Evolutionary conservation across 2,113 vertebrate genomes (phyloP), one percentile per base, ranked within the genome.

Genomic region (Myrmophylax atrothorax): DNA sequence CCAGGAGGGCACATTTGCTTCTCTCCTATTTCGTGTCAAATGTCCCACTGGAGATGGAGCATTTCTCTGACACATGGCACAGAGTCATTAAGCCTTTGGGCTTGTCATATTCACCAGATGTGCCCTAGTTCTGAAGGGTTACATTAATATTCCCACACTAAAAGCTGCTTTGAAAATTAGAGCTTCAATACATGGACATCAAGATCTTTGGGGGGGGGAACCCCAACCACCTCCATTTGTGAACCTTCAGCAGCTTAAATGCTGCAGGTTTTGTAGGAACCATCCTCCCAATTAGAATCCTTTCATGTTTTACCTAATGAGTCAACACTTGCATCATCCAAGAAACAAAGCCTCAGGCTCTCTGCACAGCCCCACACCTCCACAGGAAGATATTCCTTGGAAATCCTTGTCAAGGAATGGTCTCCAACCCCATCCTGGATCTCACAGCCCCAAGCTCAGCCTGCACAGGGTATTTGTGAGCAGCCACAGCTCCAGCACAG

Each of bases 81-180:
- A 37, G 75, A 95, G 75, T 70, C 92, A 89, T 92, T 75, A 60
- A 11, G 81, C 92, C 84, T 96, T 86, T 58, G 76, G 94, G 87
- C 85, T 79, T 15, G 63, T 64, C 66, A 84, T 66, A 75, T 3
- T 91, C 93, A 96, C 92, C 93, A 89, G 91, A 96, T 94, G 92
- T 92, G 94, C 78, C 93, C 90, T 84, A 92, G 7, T 94, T 96
- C 95, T 90, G 92, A 94, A 93, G 91, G 82, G 96, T 90, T 94
- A 89, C 86, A 66, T 94, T 95, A 70, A 85, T 91, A 90, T 83
- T 91, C 82, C 85, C 78, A 59, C 81, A 76, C 46, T 60, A 86
- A 95, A 94, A 96, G 93, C 93, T 73, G 75, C 82, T 91, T 93
- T 89, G 52, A 84, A 92, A 94, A 81, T 67, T n/a, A 91, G 83